Percentiles rank a stretch among this genome's conserved stretches.
Conservation (phyloP, 2,888 invertebrate genomes). For the Megamerina dolium region DNA sequence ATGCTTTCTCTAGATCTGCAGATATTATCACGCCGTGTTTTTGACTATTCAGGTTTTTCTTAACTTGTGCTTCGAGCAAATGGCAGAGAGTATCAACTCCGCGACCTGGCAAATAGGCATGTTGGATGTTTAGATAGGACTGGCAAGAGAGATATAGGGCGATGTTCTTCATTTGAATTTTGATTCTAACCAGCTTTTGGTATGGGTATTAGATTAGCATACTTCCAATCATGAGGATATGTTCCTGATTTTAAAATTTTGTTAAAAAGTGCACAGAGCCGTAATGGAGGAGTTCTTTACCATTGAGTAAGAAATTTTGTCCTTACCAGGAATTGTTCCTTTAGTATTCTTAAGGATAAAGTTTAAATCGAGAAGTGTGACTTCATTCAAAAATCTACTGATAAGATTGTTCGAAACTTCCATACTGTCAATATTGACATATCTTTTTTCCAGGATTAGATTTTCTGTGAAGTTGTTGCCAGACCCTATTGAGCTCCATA, state of each 20-base stretch:
- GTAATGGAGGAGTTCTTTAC: background rate
- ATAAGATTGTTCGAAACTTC: background rate
- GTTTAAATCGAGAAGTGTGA: no score
- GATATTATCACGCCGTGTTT: constrained; percentile 5
- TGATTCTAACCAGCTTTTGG: background rate
- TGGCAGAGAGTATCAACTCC: background rate
- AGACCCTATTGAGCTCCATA: background rate
- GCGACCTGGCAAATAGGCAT: no score
- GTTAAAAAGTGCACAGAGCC: background rate
- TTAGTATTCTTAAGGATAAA: background rate
- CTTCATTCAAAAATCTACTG: background rate
- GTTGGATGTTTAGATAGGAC: background rate
- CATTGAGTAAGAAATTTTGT: background rate
- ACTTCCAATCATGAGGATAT: background rate
- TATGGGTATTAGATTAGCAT: constrained; percentile 1
- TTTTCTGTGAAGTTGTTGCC: no score
- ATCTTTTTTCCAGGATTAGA: no score
- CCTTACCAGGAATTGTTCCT: background rate
- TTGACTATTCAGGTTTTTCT: background rate
- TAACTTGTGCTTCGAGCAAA: constrained; percentile 2
- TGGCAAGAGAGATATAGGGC: background rate
- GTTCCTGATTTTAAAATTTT: background rate
- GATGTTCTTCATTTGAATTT: background rate
- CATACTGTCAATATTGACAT: background rate
- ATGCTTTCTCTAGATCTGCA: constrained; percentile 11